A percentile compares a stretch with the other conserved stretches of the same genome.
Conservation (phyloP, 64 coral and sea anemone genomes). For the Montipora efflorescens region DNA sequence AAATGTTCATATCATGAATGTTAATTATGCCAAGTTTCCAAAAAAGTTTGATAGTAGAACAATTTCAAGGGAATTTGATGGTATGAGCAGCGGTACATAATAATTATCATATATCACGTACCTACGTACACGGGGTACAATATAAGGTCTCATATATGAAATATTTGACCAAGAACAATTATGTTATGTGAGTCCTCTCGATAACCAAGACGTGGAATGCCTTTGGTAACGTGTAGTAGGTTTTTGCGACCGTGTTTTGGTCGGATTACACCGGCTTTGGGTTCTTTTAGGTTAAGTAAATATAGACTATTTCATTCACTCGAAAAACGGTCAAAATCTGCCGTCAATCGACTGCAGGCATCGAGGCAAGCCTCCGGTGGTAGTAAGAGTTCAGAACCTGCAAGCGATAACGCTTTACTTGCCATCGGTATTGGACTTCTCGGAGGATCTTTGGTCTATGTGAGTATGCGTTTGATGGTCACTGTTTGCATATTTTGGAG, state of each 20-base stretch:
- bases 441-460: slow-evolving; percentile 41
- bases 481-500: not conserved
- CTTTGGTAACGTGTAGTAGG: slow-evolving; percentile 70
- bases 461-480: slow-evolving; percentile 19
- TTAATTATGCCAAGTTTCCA: too few relatives aligned
- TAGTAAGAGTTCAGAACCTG: not conserved
- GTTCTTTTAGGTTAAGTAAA: slow-evolving; percentile 1
- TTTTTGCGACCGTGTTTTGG: slow-evolving; percentile 75
- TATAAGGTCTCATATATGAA: too few relatives aligned
- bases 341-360: not conserved
- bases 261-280: slow-evolving; percentile 59
- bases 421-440: slow-evolving; percentile 71
- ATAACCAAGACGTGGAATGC: slow-evolving; percentile 21
- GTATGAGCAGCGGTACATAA: too few relatives aligned
- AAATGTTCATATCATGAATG: too few relatives aligned
- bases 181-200: too few relatives aligned
- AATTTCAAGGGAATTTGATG: too few relatives aligned
- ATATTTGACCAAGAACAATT: too few relatives aligned
- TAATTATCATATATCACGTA: too few relatives aligned
- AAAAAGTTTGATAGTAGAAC: too few relatives aligned
- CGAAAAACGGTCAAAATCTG: slow-evolving; percentile 25
- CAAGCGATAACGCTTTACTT: slow-evolving; percentile 68
- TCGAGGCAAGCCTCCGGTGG: slow-evolving; percentile 2
- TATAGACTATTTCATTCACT: slow-evolving; percentile 49
- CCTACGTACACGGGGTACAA: too few relatives aligned